phyloP scores from a whole-genome alignment of 1,140 invertebrate species.

The Saccostrea glomerata region DNA sequence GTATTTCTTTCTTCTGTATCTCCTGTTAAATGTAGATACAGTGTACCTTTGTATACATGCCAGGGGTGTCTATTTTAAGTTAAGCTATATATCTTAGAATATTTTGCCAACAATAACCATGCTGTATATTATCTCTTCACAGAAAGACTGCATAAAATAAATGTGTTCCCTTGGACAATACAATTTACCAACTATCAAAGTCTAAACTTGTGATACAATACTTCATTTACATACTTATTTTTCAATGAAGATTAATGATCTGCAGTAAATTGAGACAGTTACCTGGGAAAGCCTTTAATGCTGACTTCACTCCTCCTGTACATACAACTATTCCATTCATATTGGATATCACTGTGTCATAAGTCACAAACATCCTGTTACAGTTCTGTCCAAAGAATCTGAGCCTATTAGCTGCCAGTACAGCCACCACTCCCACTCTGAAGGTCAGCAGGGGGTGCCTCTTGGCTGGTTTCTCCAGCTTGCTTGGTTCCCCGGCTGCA shows the following conservation, averaged over 20 bases:
- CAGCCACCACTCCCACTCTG: constrained; percentile 70
- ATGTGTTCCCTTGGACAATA: too few species aligned
- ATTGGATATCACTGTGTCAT: constrained; percentile 65
- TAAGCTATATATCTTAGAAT: too few species aligned
- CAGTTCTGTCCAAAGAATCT: constrained; percentile 59
- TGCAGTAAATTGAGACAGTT: neutral
- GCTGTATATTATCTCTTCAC: too few species aligned
- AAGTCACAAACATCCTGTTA: constrained; percentile 70
- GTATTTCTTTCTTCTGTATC: neutral
- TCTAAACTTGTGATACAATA: too few species aligned
- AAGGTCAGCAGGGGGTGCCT: constrained; percentile 69
- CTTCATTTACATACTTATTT: too few species aligned
- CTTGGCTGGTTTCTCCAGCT: constrained; percentile 58
- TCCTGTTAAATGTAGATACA: neutral
- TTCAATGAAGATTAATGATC: neutral
- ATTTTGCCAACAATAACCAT: too few species aligned
- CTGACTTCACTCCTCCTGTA: constrained; percentile 62
- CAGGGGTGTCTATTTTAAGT: too few species aligned
- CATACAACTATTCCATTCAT: constrained; percentile 69
- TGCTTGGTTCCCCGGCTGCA: constrained; percentile 50
- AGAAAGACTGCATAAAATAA: too few species aligned
- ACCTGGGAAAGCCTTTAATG: constrained; percentile 63
- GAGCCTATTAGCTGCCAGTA: constrained; percentile 74
- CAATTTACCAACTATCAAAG: too few species aligned
- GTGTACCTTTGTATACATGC: too few species aligned